Base-by-base conservation (phyloP, 2,888 invertebrate genomes). In the Oxycera nigricornis region DNA sequence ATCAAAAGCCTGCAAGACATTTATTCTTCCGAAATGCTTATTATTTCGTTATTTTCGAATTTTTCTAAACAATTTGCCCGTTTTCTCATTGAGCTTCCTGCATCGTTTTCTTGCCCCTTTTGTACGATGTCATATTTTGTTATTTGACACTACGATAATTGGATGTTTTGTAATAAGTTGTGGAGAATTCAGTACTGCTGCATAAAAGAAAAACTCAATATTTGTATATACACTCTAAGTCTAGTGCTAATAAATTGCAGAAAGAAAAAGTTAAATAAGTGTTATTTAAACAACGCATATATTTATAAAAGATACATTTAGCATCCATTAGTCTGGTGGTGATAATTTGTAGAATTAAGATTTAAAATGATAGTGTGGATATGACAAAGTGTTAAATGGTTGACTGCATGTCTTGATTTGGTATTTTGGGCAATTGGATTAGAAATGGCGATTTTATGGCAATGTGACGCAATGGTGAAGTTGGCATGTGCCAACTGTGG, bases 261-360 rank as follows among this genome's bases (percentile, higher is more conserved):
- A 62, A 35, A 62, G 20, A 28, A 59, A 28, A 59, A 28, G 30
- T 28, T 59, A 28, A 28, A 59, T n/a, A 59, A 59, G 28, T 59
- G 28, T 24, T 35, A 22, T 24, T 55, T 55, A 24, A 55, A 22
- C 11, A 55, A 17, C 11, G 35, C 11, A 11, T 6, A 11, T 35
- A 35, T n/a, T 20, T 9, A 55, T 55, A 55, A 22, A 46, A 55
- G 4, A 55, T 55, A n/a, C 22, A 24, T 55, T 55, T 55, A 55
- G 52, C 11, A 55, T 52, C 31, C 30, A 70, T 70, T 70, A 70
- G 70, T 30, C 22, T 52, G 1, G 24, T 70, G 28, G 17, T 70
- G 70, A 70, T 70, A 70, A 70, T 70, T 70, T 70, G 20, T 24
- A 55, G 55, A 70, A 30, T 52, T 70, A 30, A 30, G 7, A 22